phyloP scores from a whole-genome alignment of 1,140 invertebrate species.

The Euura lappo region DNA sequence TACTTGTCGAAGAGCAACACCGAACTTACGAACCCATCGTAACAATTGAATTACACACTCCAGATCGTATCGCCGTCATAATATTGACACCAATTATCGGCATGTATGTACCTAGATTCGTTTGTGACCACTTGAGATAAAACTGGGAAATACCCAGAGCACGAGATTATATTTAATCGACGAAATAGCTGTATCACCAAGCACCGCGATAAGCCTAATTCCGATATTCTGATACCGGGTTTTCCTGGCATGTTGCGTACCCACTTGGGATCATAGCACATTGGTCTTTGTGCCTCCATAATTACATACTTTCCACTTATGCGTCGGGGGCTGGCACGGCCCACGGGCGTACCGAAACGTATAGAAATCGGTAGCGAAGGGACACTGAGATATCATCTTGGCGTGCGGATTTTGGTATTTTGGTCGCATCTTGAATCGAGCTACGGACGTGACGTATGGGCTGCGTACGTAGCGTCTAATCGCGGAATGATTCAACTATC shows the following conservation, averaged over 20 bases:
- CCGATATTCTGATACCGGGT: too few species aligned
- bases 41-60: neutral
- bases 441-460: neutral
- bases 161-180: neutral
- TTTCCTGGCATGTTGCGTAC: too few species aligned
- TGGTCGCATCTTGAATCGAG: too few species aligned
- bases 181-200: neutral
- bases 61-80: neutral
- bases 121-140: neutral
- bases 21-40: neutral
- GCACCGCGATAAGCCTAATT: neutral
- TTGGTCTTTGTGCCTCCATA: too few species aligned
- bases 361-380: too few species aligned
- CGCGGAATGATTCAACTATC: neutral
- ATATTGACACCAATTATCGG: neutral
- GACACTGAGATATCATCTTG: too few species aligned
- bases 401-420: too few species aligned
- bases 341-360: too few species aligned
- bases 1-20: too few species aligned
- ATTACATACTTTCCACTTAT: too few species aligned
- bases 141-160: neutral
- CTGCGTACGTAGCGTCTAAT: neutral
- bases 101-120: neutral
- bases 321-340: too few species aligned
- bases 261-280: too few species aligned